phyloP scores from a whole-genome alignment of 1,140 invertebrate genomes.

The Laupala kohalensis region DNA sequence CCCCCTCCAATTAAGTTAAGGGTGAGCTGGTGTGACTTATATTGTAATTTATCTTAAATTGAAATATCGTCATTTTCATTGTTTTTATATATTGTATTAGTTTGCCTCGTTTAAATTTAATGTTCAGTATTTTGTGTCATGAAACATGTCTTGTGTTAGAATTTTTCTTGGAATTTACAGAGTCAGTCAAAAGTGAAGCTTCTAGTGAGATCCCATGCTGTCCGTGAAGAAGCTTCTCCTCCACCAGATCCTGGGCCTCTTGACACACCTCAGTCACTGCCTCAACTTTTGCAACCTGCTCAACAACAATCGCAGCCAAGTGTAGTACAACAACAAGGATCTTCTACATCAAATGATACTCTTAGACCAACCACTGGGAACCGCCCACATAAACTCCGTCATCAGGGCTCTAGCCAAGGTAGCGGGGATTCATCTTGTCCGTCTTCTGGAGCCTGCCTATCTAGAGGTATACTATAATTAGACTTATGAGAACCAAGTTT shows the following conservation, averaged over 20 bases:
- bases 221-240: conserved; percentile 73
- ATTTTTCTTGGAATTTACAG: too few relatives aligned
- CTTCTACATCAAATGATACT: conserved; percentile 19
- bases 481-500: too few relatives aligned
- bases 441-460: conserved; percentile 42
- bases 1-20: neutral
- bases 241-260: conserved; percentile 30
- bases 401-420: conserved; percentile 47
- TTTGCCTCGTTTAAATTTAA: neutral
- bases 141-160: too few relatives aligned
- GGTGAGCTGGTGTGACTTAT: neutral
- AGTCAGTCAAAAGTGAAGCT: conserved; percentile 63
- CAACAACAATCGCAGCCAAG: conserved; percentile 30
- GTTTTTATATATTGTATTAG: neutral
- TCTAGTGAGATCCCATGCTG: conserved; percentile 74
- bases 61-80: too few relatives aligned
- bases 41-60: neutral
- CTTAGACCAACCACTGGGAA: conserved; percentile 26
- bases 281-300: neutral
- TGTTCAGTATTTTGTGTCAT: too few relatives aligned
- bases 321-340: conserved; percentile 27
- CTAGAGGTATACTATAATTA: conserved; percentile 33
- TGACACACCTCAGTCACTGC: conserved; percentile 6
- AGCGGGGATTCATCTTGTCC: conserved; percentile 45
- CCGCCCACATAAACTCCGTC: conserved; percentile 36